phyloP scores from a whole-genome alignment of 2,113 vertebrate genomes.

The Benitochromis conjunctus region DNA sequence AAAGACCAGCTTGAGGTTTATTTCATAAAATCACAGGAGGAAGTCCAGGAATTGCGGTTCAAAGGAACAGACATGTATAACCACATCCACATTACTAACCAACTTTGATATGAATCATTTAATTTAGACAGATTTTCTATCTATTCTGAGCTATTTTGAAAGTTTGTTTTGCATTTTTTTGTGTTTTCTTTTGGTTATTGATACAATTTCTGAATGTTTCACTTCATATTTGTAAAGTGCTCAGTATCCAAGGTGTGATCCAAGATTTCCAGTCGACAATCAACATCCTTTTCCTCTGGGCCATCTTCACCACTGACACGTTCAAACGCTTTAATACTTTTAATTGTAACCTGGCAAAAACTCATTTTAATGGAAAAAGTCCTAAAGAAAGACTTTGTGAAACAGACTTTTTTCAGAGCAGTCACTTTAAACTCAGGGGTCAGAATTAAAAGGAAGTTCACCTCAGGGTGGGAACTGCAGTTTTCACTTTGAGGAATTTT shows the following conservation, averaged over 20 bases:
- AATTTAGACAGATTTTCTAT: fast-evolving
- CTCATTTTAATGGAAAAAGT: too few species aligned
- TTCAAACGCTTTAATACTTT: too few species aligned
- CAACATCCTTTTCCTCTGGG: too few species aligned
- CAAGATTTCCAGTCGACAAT: background rate
- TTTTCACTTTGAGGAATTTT: too few species aligned
- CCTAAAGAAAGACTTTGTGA: too few species aligned
- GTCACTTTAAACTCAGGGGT: too few species aligned
- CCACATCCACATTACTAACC: background rate
- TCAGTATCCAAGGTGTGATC: background rate
- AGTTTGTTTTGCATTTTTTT: background rate
- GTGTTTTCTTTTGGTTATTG: background rate
- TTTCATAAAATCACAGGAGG: background rate
- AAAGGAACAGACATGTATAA: background rate
- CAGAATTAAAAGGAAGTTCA: too few species aligned
- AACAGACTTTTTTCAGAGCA: too few species aligned
- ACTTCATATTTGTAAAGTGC: background rate
- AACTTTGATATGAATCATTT: background rate
- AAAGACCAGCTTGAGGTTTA: background rate
- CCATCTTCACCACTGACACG: too few species aligned
- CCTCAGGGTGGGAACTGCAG: too few species aligned
- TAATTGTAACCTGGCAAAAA: too few species aligned
- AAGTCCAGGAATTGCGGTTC: background rate
- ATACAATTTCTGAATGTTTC: background rate
- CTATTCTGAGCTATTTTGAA: background rate